phyloP scores from a whole-genome alignment of 92 coral and sea anemone species.

The Umimayanthus kanabou region DNA sequence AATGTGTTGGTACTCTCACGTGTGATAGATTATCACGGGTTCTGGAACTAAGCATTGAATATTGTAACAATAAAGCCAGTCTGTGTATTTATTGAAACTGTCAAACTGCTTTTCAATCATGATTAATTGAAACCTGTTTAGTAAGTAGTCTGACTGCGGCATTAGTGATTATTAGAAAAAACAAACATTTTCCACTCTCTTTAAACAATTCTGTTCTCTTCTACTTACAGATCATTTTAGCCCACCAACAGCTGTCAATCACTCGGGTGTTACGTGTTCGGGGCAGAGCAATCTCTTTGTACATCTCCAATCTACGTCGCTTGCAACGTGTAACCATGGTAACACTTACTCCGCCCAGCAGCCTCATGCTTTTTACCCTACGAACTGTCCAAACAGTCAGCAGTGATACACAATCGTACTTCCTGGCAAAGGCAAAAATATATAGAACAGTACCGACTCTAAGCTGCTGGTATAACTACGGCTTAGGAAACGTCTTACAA shows the following conservation, averaged over 20 bases:
- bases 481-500: too few species aligned
- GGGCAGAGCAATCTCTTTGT: conserved; percentile 19
- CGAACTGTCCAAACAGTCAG: conserved; percentile 13
- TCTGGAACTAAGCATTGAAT: too few species aligned
- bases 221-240: conserved; percentile 1
- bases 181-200: neutral
- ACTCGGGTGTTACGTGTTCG: conserved; percentile 1
- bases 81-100: too few species aligned
- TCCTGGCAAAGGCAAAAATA: neutral
- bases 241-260: conserved; percentile 19
- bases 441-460: neutral
- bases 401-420: neutral
- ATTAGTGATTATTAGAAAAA: too few species aligned
- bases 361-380: conserved; percentile 18
- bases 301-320: conserved; percentile 9
- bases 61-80: too few species aligned
- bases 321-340: conserved; percentile 17
- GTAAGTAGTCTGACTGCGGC: too few species aligned
- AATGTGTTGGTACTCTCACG: too few species aligned
- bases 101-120: too few species aligned
- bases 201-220: neutral
- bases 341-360: conserved; percentile 1
- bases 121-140: too few species aligned
- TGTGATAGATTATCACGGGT: too few species aligned
- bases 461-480: too few species aligned